Evolutionary conservation across 2,888 invertebrate species (phyloP).

Genomic region (Liopterus haemorrhoidalis): DNA sequence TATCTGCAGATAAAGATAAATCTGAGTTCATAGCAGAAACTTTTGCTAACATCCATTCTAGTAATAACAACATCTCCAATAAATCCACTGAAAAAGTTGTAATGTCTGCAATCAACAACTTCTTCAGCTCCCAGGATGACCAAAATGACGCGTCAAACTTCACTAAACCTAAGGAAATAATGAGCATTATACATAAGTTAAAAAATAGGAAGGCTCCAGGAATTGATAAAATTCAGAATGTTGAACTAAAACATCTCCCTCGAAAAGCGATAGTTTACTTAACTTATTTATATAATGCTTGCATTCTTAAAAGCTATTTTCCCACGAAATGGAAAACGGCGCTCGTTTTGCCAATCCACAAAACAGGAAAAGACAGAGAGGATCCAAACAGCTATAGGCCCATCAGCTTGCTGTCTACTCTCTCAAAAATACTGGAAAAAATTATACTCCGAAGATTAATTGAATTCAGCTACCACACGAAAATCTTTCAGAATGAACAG

Average conservation of each 20-base stretch:
- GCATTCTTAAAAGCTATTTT: constrained; percentile 24
- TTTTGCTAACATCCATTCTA: too few species aligned
- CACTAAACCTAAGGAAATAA: constrained; percentile 6
- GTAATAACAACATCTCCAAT: too few species aligned
- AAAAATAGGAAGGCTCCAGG: constrained; percentile 9
- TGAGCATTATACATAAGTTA: constrained; percentile 4
- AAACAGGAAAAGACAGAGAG: constrained; percentile 26
- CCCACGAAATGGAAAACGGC: constrained; percentile 27
- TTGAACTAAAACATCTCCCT: constrained; percentile 11
- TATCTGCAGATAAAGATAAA: too few species aligned
- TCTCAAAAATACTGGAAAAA: constrained; percentile 30
- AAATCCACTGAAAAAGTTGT: too few species aligned
- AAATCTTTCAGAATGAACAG: constrained; percentile 22
- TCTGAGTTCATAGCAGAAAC: too few species aligned
- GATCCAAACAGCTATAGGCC: constrained; percentile 24
- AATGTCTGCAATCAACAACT: too few species aligned
- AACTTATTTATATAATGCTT: constrained; percentile 23
- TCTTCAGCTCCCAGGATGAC: too few species aligned
- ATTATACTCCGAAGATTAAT: constrained; percentile 18
- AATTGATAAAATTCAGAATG: constrained; percentile 6
- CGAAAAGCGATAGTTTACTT: constrained; percentile 26
- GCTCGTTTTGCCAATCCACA: constrained; percentile 23
- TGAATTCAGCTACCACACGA: not conserved
- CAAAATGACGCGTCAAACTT: not conserved
- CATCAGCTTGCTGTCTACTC: constrained; percentile 24